Conservation (phyloP, 2,113 vertebrate species). For the Caranx melampygus region DNA sequence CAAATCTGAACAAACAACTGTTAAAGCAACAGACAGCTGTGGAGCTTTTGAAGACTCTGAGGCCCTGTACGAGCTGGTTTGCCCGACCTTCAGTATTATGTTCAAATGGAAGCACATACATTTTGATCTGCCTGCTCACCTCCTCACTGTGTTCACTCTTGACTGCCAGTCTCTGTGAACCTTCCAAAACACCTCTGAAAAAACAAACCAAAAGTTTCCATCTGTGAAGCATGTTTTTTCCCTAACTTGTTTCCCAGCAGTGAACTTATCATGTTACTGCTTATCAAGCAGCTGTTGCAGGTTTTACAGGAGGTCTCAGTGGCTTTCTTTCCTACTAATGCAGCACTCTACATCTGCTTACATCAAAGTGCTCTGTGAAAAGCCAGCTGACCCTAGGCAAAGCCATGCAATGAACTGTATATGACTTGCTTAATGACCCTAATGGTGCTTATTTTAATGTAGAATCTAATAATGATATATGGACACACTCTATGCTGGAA, state of each 20-base stretch:
- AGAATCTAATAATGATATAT: not conserved
- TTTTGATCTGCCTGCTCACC: conserved; percentile 26
- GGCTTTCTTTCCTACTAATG: not conserved
- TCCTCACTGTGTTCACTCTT: not conserved
- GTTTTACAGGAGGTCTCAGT: not conserved
- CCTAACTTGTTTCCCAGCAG: not conserved
- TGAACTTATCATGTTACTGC: not conserved
- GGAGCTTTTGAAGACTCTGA: conserved; percentile 19
- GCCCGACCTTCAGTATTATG: not conserved
- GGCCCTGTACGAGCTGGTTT: conserved; percentile 18
- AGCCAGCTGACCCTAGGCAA: not conserved
- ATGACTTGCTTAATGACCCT: not conserved
- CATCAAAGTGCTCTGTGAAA: not conserved
- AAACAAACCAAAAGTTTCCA: conserved; percentile 24
- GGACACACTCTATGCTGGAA: not conserved
- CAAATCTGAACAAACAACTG: conserved; percentile 29
- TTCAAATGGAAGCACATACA: conserved; percentile 16
- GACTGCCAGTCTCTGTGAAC: conserved; percentile 4
- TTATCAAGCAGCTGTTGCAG: not conserved
- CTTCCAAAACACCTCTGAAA: conserved; percentile 3
- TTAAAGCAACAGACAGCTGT: conserved; percentile 25
- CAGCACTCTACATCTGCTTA: not conserved
- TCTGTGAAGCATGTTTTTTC: conserved; percentile 1
- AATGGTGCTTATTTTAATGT: not conserved
- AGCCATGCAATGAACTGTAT: not conserved